Percentiles rank a stretch among this genome's conserved stretches.
Conservation (phyloP, 92 coral and sea anemone species). For the Porites cylindrica region DNA sequence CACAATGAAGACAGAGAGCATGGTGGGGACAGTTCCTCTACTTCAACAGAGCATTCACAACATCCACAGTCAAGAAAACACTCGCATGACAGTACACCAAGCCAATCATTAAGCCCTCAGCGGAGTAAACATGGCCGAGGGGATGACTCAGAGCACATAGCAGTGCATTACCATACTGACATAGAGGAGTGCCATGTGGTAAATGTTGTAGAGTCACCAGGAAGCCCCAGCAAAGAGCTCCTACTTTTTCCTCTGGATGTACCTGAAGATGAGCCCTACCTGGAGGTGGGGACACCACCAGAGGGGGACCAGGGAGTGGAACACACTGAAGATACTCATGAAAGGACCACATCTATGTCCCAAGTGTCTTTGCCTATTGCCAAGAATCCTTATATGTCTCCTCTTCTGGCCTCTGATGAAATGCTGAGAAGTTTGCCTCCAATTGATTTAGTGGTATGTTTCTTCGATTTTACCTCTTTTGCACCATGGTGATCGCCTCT, state of each 20-base stretch:
- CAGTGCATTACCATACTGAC: conserved; percentile 60
- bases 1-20: neutral
- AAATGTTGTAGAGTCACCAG: conserved; percentile 63
- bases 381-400: conserved; percentile 95
- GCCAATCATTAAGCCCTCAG: conserved; percentile 20
- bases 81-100: conserved; percentile 23
- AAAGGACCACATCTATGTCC: conserved; percentile 69
- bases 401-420: conserved; percentile 88
- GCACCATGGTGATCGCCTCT: no score
- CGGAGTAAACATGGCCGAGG: conserved; percentile 17
- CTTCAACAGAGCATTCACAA: neutral
- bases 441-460: conserved; percentile 94
- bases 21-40: neutral
- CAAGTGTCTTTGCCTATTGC: conserved; percentile 81
- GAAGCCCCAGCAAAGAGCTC: conserved; percentile 67
- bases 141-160: conserved; percentile 44
- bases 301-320: conserved; percentile 44
- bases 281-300: conserved; percentile 53
- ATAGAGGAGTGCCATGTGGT: conserved; percentile 70
- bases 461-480: no score
- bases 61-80: conserved; percentile 28
- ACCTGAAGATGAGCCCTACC: conserved; percentile 41
- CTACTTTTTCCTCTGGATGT: conserved; percentile 52
- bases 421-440: conserved; percentile 90
- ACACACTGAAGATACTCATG: neutral